Base-by-base conservation (phyloP, 2,797 vertebrate species). In the Danio aesculapii region DNA sequence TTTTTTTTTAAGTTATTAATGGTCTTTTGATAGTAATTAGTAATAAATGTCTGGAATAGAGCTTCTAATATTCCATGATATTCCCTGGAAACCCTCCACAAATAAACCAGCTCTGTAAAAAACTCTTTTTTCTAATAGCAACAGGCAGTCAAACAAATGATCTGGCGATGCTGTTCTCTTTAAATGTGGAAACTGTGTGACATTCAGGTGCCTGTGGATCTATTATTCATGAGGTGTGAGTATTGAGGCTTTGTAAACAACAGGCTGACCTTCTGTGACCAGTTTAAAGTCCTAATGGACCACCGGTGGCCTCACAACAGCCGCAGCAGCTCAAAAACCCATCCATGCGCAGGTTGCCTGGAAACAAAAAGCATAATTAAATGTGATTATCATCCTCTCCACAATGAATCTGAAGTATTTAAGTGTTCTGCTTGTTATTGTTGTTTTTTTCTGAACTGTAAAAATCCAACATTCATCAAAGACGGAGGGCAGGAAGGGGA, bases 351-450 rank as follows among this genome's bases (percentile, higher is more conserved):
- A 83, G 72, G 94, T 95, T 95, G 94, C 94, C 91, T 92, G 89
- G 94, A 92, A 92, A 95, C 94, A 95, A 92, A 95, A 94, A 94
- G 94, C 93, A 91, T 92, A 89, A 94, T 94, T 92, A 93, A 84
- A 86, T 83, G 84, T 88, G 92, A 94, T 94, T 93, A 93, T 91
- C 87, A 88, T 81, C 88, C 93, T 90, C 91, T 93, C 91, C 85
- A 91, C 87, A 79, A 71, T 84, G 80, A 87, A 86, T 91, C 88
- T 89, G 86, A 92, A 85, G 87, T 76, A 89, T 84, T 87, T 89
- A 88, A 86, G 90, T 85, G 84, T 86, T 88, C 88, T 73, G 78
- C 39, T 55, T 73, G 50, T 80, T 77, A 47, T 62, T 78, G 64
- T 78, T 79, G 53, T 62, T 17, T 74, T 67, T 59, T 67, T 89